Base-by-base conservation (phyloP, 2,797 vertebrate species). In the Microctenopoma lineatum region DNA sequence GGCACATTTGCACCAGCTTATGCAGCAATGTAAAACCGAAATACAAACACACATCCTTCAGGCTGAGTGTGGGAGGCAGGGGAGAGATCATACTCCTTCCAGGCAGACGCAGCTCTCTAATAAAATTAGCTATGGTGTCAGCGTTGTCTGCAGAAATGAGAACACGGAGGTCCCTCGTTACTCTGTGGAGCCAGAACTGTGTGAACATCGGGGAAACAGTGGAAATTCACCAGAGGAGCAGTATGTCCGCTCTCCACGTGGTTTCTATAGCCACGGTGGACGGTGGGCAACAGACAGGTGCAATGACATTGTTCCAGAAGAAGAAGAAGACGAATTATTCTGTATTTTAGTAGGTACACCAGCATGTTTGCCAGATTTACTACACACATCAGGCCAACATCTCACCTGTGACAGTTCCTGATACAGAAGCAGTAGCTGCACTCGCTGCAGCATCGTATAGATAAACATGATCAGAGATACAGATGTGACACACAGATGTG, bases 21-120 rank as follows among this genome's bases (percentile, higher is more conserved):
- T 63, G 73, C 65, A 79, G 38, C 70, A 70, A 83, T 46, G 16
- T 52, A 21, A 53, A 55, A 60, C 51, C 67, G 42, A 79, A 68
- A 66, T 36, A 36, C 59, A 86, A 72, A 82, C 83, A 81, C 84
- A 81, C 55, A n/a, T 6, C 70, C 81, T 81, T 1, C 45, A 29
- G 81, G 52, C 38, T 38, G 57, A 50, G 81, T 4, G 79, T 74
- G 77, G 68, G 66, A 63, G 73, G 63, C 77, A 3, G 39, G 74
- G 79, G 83, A 62, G 59, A 32, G 46, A 64, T 73, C 11, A n/a
- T n/a, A 66, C 2, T 53, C 69, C 84, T 72, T 81, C 56, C 48
- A 75, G 83, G 75, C 72, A 70, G 78, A 88, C 80, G 84, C 85
- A 79, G 70, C 64, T 45, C 73, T 77, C 73, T 81, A 80, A 87